Percentiles rank a stretch among this genome's conserved stretches.
Evolutionary conservation across 2,888 invertebrate species (phyloP).

Genomic region (Callinectes sapidus): DNA sequence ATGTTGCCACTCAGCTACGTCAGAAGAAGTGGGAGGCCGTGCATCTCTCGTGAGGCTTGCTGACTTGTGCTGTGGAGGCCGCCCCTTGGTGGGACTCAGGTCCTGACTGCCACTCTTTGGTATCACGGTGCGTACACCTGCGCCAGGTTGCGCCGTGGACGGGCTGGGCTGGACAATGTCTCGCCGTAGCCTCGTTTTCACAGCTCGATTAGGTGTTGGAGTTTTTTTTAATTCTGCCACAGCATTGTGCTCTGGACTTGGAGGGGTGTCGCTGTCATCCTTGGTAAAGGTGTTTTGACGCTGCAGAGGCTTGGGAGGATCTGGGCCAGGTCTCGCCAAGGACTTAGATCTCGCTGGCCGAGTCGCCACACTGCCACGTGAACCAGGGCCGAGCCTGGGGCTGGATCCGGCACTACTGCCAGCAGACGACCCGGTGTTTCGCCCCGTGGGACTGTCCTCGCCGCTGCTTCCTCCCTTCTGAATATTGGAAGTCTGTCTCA

Average conservation of each 20-base stretch:
- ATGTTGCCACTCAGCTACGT: constrained; percentile 69
- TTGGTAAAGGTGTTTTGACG: constrained; percentile 95
- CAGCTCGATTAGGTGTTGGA: constrained; percentile 73
- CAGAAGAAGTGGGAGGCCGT: constrained; percentile 68
- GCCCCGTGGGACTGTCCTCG: constrained; percentile 70
- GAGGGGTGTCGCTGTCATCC: constrained; percentile 77
- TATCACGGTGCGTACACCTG: constrained; percentile 40
- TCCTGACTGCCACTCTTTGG: constrained; percentile 70
- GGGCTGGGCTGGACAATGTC: constrained; percentile 73
- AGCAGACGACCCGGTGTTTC: constrained; percentile 68
- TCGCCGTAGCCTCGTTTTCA: constrained; percentile 71
- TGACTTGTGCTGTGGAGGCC: constrained; percentile 62
- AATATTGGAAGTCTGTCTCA: constrained; percentile 74
- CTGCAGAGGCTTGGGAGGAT: constrained; percentile 79
- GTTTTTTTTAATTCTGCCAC: constrained; percentile 78
- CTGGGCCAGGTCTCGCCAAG: constrained; percentile 68
- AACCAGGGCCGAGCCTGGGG: constrained; percentile 75
- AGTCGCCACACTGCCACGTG: constrained; percentile 73
- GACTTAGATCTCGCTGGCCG: constrained; percentile 62
- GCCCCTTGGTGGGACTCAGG: constrained; percentile 59
- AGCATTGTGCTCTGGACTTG: constrained; percentile 48
- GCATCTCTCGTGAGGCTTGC: constrained; percentile 70
- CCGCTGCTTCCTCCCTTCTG: constrained; percentile 71
- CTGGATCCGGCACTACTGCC: constrained; percentile 73
- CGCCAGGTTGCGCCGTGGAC: constrained; percentile 34